Evolutionary conservation across 2,888 invertebrate genomes (phyloP).

Genomic region (Yponomeuta malinellus): DNA sequence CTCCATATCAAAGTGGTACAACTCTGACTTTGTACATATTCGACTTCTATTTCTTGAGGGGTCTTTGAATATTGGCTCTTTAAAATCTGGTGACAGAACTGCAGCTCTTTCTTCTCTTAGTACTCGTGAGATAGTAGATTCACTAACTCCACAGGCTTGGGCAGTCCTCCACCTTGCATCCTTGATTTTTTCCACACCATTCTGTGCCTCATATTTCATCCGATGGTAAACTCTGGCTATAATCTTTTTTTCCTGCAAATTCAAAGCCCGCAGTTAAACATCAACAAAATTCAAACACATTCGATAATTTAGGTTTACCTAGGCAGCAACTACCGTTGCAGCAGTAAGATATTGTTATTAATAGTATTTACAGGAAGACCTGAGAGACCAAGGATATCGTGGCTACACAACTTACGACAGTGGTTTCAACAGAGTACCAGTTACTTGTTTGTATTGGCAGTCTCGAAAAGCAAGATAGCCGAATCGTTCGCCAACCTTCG

Average conservation of each 20-base stretch:
- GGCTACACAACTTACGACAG: too few relatives aligned
- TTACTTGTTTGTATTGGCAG: too few relatives aligned
- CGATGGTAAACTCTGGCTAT: slow-evolving; percentile 17
- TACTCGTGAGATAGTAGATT: slow-evolving; percentile 15
- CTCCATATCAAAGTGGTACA: slow-evolving; percentile 19
- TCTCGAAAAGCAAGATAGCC: too few relatives aligned
- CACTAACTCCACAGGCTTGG: slow-evolving; percentile 15
- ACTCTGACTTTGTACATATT: slow-evolving; percentile 11
- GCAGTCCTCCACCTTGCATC: slow-evolving; percentile 16
- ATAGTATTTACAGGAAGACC: too few relatives aligned
- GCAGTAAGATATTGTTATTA: background rate
- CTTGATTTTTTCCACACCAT: slow-evolving; percentile 13
- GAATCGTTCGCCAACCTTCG: too few relatives aligned
- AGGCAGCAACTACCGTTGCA: background rate
- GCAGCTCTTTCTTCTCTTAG: slow-evolving; percentile 14
- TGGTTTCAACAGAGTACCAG: too few relatives aligned
- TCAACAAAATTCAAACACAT: background rate
- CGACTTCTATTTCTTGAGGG: slow-evolving; percentile 15
- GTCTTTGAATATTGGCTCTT: background rate
- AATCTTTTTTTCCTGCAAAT: slow-evolving; percentile 15
- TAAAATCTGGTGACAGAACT: slow-evolving; percentile 11
- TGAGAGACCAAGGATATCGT: too few relatives aligned
- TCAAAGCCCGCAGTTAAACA: background rate
- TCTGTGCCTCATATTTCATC: slow-evolving; percentile 20
- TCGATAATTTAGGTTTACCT: too few relatives aligned